Conservation (phyloP, 2,113 vertebrate species). For the Casuarius casuarius region DNA sequence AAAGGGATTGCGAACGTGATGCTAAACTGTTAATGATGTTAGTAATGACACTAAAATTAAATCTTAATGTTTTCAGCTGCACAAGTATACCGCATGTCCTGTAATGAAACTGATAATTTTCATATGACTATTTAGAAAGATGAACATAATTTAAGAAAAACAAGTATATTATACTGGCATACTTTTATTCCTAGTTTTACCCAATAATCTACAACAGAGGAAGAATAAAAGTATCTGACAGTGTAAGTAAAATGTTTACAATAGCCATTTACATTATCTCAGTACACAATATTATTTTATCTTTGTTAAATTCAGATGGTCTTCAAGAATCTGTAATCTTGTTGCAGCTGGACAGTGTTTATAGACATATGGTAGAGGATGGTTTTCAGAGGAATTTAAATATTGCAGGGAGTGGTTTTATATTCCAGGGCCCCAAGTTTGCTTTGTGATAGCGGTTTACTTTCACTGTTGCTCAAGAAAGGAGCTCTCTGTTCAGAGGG, state of each 20-base stretch:
- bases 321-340: not conserved
- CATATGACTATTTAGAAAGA: not conserved
- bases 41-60: not conserved
- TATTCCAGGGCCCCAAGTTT: slow-evolving; percentile 52
- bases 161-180: not conserved
- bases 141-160: not conserved
- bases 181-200: not conserved
- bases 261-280: not conserved
- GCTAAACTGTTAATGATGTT: not conserved
- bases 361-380: slow-evolving; percentile 44
- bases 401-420: slow-evolving; percentile 47
- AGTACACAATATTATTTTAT: not conserved
- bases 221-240: not conserved
- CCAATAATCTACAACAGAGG: not conserved
- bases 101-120: not conserved
- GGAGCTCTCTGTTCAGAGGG: slow-evolving; percentile 23
- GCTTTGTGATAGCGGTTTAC: slow-evolving; percentile 16
- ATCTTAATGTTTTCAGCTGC: not conserved
- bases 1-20: not conserved
- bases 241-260: not conserved
- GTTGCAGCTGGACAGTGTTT: slow-evolving; percentile 34
- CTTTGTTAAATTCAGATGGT: slow-evolving; percentile 3
- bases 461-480: slow-evolving; percentile 31
- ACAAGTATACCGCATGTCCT: not conserved
- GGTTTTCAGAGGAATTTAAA: slow-evolving; percentile 63